These are phyloP conservation scores for Poecilus cupreus DNA, from an alignment of 2,888 invertebrate genomes.

Conservation along the genomic window DNA sequence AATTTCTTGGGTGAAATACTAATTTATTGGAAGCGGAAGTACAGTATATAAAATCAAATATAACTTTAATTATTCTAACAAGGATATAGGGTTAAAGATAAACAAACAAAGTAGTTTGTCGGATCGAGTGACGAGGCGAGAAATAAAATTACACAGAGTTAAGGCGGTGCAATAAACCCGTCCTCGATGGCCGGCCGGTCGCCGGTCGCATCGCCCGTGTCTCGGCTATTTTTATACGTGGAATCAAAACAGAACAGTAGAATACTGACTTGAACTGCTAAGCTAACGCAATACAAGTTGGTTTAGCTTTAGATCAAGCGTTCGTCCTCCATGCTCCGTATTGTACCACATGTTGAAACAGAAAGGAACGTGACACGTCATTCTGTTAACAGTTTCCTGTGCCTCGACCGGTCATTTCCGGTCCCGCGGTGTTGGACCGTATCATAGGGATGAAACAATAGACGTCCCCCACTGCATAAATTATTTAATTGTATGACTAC, in stretches of 20 bases:
- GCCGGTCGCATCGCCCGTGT: constrained; percentile 13
- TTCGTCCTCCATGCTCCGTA: not conserved
- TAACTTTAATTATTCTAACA: not conserved
- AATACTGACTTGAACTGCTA: not conserved
- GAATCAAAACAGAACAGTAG: constrained; percentile 38
- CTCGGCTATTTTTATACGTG: constrained; percentile 27
- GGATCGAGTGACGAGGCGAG: not conserved
- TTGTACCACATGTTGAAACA: constrained; percentile 20
- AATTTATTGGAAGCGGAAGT: not conserved
- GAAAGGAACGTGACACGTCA: constrained; percentile 27
- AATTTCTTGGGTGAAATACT: not conserved
- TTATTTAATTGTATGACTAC: not conserved
- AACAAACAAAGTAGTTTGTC: constrained; percentile 7
- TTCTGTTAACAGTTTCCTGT: constrained; percentile 50
- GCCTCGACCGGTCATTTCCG: constrained; percentile 19
- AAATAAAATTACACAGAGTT: not conserved
- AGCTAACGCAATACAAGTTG: not conserved
- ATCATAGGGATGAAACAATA: not conserved
- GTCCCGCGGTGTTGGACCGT: constrained; percentile 29
- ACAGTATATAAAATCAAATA: constrained; percentile 24
- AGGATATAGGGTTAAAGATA: not conserved
- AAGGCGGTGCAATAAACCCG: constrained; percentile 28
- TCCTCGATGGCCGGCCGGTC: not conserved
- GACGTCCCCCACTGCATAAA: not conserved
- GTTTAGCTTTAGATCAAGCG: not conserved